These are phyloP conservation scores for Altica lythri DNA, from an alignment of 2,888 invertebrate genomes.

Conservation along the genomic window DNA sequence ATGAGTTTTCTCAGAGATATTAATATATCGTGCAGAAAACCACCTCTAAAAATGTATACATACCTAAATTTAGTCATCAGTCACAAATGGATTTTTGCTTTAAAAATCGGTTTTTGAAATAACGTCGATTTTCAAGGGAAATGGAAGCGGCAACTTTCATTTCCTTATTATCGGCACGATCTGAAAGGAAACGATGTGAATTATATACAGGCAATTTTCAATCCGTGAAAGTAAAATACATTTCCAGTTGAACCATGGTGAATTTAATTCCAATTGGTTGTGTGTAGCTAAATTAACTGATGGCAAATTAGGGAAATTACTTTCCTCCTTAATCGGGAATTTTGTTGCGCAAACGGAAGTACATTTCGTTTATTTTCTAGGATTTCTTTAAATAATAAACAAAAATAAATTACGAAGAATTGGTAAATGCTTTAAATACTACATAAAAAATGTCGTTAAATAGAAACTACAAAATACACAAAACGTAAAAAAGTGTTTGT, in stretches of 20 bases:
- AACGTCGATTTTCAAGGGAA: slow-evolving; percentile 16
- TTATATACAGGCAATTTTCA: slow-evolving; percentile 27
- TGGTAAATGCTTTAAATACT: too few species aligned
- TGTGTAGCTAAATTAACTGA: slow-evolving; percentile 8
- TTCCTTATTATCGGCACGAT: slow-evolving; percentile 18
- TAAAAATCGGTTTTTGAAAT: neutral
- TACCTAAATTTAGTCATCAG: too few species aligned
- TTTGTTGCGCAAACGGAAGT: slow-evolving; percentile 8
- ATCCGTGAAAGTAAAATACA: slow-evolving; percentile 16
- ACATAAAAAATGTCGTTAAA: too few species aligned
- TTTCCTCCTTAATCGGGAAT: slow-evolving; percentile 7
- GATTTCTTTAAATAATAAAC: neutral
- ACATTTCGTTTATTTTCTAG: slow-evolving; percentile 4
- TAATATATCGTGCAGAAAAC: too few species aligned
- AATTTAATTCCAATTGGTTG: slow-evolving; percentile 14
- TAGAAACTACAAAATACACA: too few species aligned
- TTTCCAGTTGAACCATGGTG: slow-evolving; percentile 12
- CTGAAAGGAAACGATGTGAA: slow-evolving; percentile 21
- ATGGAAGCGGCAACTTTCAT: slow-evolving; percentile 25
- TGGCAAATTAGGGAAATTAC: slow-evolving; percentile 16
- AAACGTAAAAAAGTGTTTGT: too few species aligned
- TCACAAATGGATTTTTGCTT: too few species aligned
- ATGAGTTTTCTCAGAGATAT: too few species aligned
- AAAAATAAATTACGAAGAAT: too few species aligned
- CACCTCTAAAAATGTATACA: too few species aligned